These are phyloP conservation scores for Drosophila dives DNA, from an alignment of 2,888 invertebrate species.

Conservation along the genomic window DNA sequence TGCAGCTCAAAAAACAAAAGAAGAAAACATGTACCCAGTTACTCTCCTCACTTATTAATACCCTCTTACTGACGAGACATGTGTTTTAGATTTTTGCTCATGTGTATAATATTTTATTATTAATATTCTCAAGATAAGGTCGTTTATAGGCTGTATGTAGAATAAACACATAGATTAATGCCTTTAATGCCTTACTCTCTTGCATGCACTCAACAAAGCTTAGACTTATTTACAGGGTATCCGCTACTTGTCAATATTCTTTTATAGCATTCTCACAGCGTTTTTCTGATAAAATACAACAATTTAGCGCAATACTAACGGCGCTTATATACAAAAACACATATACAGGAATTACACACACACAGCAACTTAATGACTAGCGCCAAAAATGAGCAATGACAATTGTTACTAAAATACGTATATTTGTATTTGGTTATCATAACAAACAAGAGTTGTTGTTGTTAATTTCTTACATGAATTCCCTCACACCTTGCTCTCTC, in stretches of 20 bases:
- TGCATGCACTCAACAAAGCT: background rate
- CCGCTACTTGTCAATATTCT: background rate
- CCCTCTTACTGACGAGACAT: conserved; percentile 27
- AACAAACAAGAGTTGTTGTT: conserved; percentile 25
- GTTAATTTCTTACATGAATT: conserved; percentile 25
- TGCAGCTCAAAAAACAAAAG: conserved; percentile 30
- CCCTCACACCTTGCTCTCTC: conserved; percentile 14
- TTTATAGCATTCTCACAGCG: background rate
- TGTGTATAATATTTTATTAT: background rate
- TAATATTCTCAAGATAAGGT: background rate
- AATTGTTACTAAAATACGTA: conserved; percentile 34
- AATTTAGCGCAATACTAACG: conserved; percentile 65
- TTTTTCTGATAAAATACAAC: conserved; percentile 67
- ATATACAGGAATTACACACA: conserved; percentile 19
- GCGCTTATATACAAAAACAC: conserved; percentile 53
- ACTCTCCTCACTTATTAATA: conserved; percentile 36
- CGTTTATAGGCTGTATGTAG: too few species aligned
- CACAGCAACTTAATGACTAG: conserved; percentile 29
- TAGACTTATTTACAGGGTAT: conserved; percentile 7
- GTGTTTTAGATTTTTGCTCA: background rate
- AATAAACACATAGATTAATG: background rate
- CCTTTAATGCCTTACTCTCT: background rate
- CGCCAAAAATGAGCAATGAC: conserved; percentile 60
- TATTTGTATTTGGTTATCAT: conserved; percentile 45
- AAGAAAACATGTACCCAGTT: conserved; percentile 23